These are phyloP conservation scores for Phasia obesa DNA, from an alignment of 2,888 invertebrate species.

Conservation along the genomic window DNA sequence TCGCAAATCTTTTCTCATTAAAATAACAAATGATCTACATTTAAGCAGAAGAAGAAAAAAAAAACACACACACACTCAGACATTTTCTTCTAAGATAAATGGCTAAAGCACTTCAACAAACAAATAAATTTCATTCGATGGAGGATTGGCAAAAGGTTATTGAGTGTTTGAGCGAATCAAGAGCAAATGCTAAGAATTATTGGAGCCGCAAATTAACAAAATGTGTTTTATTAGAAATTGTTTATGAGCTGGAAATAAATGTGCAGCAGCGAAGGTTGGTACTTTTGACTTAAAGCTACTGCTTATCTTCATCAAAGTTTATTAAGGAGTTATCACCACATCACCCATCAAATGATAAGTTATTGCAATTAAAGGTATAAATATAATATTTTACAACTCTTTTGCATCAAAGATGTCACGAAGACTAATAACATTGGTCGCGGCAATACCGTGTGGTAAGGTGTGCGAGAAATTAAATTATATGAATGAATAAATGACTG, in stretches of 20 bases:
- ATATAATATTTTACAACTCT: no score
- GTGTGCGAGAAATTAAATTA: no score
- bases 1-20: constrained; percentile 62
- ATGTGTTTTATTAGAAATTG: neutral
- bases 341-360: neutral
- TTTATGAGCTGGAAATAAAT: neutral
- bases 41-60: neutral
- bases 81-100: constrained; percentile 8
- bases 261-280: neutral
- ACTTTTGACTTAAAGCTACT: neutral
- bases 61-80: neutral
- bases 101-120: neutral
- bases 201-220: neutral
- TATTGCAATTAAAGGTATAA: neutral
- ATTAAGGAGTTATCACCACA: neutral
- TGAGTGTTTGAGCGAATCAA: neutral
- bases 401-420: no score
- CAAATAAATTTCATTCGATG: constrained; percentile 24
- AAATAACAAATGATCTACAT: constrained; percentile 59
- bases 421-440: no score
- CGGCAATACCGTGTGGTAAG: no score
- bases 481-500: no score
- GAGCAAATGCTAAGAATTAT: neutral
- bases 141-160: neutral
- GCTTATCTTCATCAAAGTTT: neutral